Conservation (phyloP, 2,113 vertebrate species). For the Pogonocichla stellata region DNA sequence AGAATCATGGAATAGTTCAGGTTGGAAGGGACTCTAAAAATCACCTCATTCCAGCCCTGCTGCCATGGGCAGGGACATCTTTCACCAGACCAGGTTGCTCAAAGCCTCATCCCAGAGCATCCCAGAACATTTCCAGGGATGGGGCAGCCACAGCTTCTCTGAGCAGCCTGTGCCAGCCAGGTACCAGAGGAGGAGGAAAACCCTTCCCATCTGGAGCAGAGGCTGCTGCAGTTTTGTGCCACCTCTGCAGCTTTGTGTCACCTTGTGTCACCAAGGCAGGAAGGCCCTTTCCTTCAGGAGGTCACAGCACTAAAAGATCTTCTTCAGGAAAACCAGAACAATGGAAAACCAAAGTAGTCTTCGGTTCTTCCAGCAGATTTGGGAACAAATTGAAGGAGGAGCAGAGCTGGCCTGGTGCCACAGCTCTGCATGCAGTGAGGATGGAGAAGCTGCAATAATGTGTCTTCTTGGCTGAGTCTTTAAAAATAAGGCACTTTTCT, state of each 20-base stretch:
- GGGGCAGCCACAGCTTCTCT: background rate
- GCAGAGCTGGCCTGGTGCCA: background rate
- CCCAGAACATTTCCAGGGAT: background rate
- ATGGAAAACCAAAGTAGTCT: slow-evolving; percentile 1
- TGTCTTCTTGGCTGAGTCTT: background rate
- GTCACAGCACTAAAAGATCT: background rate
- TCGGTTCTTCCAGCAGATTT: background rate
- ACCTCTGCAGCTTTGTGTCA: background rate
- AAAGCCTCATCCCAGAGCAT: background rate
- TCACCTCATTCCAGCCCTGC: background rate
- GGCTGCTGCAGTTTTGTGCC: background rate
- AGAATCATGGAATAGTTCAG: background rate
- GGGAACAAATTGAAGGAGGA: background rate
- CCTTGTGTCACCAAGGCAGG: background rate
- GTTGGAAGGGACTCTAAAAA: background rate
- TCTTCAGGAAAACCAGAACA: background rate
- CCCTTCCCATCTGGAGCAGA: background rate
- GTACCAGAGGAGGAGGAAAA: background rate
- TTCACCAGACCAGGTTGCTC: background rate
- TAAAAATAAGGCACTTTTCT: slow-evolving; percentile 8
- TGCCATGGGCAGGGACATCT: background rate
- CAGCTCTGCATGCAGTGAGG: background rate
- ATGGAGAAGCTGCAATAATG: background rate
- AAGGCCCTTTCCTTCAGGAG: background rate
- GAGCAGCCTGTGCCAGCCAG: background rate